Evolutionary conservation across 2,797 vertebrate genomes (phyloP), one percentile per base, ranked within the genome.

Genomic region (Myotis planiceps): DNA sequence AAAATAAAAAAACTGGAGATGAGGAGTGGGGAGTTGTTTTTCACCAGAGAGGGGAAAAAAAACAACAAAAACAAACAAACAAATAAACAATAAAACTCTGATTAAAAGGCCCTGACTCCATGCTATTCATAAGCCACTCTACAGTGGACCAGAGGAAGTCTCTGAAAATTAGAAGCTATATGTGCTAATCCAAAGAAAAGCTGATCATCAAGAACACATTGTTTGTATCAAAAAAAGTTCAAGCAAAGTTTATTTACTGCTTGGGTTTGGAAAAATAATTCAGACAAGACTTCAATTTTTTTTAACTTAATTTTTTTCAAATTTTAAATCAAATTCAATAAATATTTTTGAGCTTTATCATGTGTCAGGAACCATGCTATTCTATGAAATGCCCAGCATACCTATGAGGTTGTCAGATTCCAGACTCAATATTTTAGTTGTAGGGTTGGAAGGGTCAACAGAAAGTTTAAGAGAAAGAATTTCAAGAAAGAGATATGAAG

Each of bases 401-500:
- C 12, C 51, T 85, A 74, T 19, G 19, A 76, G 8, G 3, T 55
- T 83, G 6, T 90, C 60, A 82, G 78, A 87, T 53, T 90, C 49
- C 68, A 95, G 47, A 92, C 7, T 88, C 92, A 95, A 79, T 92
- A 93, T 92, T 95, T 94, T 94, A 92, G 55, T 85, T 88, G 13
- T 23, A 53, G 19, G 1, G 6, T 79, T 82, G 34, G 37, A 81
- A 95, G 79, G 34, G 39, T 84, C 39, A 92, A 16, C 42, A 21
- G 27, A 94, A 94, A 95, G 9, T 94, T 94, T 69, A 86, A 95
- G 10, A 9, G 45, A 65, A 94, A 94, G 32, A 94, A 95, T 19
- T 71, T 82, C 23, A 86, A 83, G 51, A 10, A 93, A 75, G 2
- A 83, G 23, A 66, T 86, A 16, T 55, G 82, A 37, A 58, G 3